Evolutionary conservation across 2,113 vertebrate genomes (phyloP).

Genomic region (Hydrolagus affinis): DNA sequence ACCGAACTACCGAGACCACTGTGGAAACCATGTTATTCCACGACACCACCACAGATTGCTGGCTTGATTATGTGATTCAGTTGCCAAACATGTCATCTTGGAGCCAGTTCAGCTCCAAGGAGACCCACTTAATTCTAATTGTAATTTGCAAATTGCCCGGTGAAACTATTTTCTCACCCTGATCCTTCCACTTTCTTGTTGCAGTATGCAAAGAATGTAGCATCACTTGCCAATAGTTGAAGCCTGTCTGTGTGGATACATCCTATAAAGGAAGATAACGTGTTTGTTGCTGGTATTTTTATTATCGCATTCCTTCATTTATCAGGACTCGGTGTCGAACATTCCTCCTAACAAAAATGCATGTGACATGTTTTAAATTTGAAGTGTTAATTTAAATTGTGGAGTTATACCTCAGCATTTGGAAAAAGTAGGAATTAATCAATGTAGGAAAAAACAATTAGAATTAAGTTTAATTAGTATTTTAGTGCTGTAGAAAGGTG

Average conservation of each 20-base stretch:
- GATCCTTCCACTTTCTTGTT: neutral
- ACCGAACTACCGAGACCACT: no score
- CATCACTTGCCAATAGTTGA: slow-evolving; percentile 8
- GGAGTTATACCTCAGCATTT: neutral
- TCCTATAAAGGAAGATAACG: neutral
- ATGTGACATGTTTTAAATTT: neutral
- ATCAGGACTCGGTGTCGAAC: neutral
- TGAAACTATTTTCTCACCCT: no score
- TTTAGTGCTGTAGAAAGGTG: neutral
- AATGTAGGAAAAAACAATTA: neutral
- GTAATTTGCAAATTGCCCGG: neutral
- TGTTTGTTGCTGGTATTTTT: neutral
- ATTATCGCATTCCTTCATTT: neutral
- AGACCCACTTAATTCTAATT: neutral
- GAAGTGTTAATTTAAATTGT: no score
- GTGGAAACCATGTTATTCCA: no score
- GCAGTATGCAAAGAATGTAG: neutral
- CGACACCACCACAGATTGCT: no score
- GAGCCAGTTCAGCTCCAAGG: no score
- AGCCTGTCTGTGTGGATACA: neutral
- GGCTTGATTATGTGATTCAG: no score
- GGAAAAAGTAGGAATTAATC: neutral
- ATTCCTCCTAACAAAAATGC: slow-evolving; percentile 3
- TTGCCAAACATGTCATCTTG: no score
- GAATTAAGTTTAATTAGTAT: neutral